Evolutionary conservation across 2,888 invertebrate genomes (phyloP).

Genomic region (Rhopalosiphum nymphaeae): DNA sequence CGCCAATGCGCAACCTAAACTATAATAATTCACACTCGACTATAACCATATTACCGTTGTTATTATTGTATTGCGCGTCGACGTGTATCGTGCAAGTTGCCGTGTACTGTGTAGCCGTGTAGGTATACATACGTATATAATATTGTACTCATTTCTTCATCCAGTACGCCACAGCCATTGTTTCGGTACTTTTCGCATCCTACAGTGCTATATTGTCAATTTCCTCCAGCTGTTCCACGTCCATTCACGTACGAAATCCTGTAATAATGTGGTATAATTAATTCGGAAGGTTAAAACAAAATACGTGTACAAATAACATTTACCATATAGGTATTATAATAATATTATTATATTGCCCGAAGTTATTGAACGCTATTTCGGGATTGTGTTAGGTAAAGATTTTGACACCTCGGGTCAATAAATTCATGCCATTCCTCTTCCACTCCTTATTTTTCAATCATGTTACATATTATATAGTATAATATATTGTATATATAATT

Average conservation of each 20-base stretch:
- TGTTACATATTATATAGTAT: background rate
- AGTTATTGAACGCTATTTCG: background rate
- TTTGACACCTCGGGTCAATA: background rate
- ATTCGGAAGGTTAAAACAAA: background rate
- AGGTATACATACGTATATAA: background rate
- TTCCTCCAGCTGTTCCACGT: conserved; percentile 23
- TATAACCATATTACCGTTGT: background rate
- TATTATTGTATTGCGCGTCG: background rate
- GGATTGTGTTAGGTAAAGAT: background rate
- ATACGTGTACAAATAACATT: background rate
- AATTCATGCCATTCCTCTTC: background rate
- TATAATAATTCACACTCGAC: background rate
- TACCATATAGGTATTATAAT: background rate
- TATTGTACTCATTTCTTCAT: background rate
- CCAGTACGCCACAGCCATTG: background rate
- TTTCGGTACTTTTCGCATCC: conserved; percentile 1
- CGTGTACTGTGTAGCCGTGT: background rate
- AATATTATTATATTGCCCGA: background rate
- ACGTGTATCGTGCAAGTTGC: background rate
- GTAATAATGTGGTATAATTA: background rate
- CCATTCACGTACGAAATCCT: background rate
- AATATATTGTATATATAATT: background rate
- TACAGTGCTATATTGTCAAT: background rate
- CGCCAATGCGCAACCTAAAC: background rate
- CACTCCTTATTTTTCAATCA: background rate